phyloP scores from a whole-genome alignment of 2,797 vertebrate species.

The Florisuga fusca region DNA sequence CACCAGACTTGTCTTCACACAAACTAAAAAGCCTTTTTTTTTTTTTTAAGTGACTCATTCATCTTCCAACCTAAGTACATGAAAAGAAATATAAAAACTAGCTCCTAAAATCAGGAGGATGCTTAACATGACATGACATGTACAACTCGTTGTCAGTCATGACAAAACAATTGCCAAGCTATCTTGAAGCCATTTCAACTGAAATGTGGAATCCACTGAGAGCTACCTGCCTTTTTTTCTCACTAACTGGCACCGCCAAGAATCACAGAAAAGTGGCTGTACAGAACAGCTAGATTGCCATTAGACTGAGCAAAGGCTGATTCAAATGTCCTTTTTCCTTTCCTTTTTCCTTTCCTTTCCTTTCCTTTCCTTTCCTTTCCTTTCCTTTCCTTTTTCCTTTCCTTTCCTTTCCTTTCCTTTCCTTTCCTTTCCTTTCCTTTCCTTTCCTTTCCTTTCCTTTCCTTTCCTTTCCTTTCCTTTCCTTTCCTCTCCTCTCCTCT shows the following conservation, averaged over 20 bases:
- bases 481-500: too few species aligned
- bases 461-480: too few species aligned
- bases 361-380: too few species aligned
- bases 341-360: too few species aligned
- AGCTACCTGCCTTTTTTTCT: neutral
- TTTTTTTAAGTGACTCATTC: neutral
- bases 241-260: neutral
- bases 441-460: too few species aligned
- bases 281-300: neutral
- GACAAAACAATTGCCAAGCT: neutral
- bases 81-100: neutral
- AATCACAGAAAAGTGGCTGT: neutral
- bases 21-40: rapidly evolving
- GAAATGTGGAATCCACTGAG: neutral
- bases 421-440: too few species aligned
- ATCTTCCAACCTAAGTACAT: neutral
- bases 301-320: neutral
- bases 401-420: too few species aligned
- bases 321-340: rapidly evolving
- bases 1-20: neutral
- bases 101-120: neutral
- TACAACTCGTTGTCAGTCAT: neutral
- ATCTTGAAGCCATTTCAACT: neutral
- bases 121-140: neutral
- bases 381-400: too few species aligned